These are phyloP conservation scores for Sebastes jordani DNA, from an alignment of 2,797 vertebrate genomes.

Conservation along the genomic window DNA sequence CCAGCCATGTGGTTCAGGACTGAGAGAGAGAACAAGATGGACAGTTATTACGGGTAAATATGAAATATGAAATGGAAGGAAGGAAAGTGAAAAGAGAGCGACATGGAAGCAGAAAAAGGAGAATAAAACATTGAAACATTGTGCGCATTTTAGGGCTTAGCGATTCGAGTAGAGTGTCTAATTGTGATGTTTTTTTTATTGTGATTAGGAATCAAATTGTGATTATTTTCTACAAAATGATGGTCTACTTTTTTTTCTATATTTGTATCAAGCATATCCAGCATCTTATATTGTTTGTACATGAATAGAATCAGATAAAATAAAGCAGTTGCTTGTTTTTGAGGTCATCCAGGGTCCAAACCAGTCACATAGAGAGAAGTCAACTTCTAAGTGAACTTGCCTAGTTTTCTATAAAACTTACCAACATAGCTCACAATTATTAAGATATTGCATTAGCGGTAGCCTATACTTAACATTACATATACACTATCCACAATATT, in stretches of 20 bases:
- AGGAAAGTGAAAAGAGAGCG: slow-evolving; percentile 31
- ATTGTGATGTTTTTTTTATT: neutral
- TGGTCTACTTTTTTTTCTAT: neutral
- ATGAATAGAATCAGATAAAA: neutral
- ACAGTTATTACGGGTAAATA: slow-evolving; percentile 42
- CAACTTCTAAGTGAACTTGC: neutral
- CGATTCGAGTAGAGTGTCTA: neutral
- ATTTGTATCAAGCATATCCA: neutral
- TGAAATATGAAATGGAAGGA: slow-evolving; percentile 10
- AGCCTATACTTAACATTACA: neutral
- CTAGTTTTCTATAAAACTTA: neutral
- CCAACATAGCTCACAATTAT: neutral
- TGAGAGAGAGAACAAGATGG: slow-evolving; percentile 34
- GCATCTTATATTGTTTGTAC: neutral
- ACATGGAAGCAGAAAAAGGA: neutral
- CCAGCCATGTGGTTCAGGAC: slow-evolving; percentile 52
- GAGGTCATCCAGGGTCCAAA: neutral
- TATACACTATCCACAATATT: neutral
- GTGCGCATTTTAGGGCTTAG: neutral
- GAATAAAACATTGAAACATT: neutral
- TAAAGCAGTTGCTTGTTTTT: neutral
- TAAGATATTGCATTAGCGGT: neutral
- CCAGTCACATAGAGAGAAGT: neutral
- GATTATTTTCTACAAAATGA: neutral
- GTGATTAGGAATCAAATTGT: neutral